Base-by-base conservation (phyloP, 2,888 invertebrate species). In the Machimus atricapillus region DNA sequence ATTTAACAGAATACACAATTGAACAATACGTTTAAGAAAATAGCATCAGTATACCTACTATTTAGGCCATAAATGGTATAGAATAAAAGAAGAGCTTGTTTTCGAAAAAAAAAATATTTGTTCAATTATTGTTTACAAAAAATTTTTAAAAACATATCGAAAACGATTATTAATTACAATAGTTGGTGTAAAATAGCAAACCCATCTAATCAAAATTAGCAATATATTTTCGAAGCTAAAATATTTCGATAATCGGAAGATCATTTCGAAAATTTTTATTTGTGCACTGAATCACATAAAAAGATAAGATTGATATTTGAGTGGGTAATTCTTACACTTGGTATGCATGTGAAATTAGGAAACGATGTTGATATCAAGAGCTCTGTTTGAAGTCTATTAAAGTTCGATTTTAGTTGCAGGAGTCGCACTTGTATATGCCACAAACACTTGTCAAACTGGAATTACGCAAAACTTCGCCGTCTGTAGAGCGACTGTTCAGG, bases 371-470 rank as follows among this genome's bases (percentile, higher is more conserved):
- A 76, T 76, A 76, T 76, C 76, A 19, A 14, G 7, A 34, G 27
- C 34, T 76, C 34, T 76, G 76, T 34, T 76, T 76, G 76, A 52
- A 81, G 81, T 81, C 46, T 81, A 81, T 81, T 81, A 81, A 81
- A 81, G 52, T 81, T 81, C 81, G 81, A 81, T 81, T 52, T 81
- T 81, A 31, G 27, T 81, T 43, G 43, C 23, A 31, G 52, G 56
- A 56, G 23, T 19, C 43, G 19, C 52, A 31, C 52, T 52, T 52
- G 52, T 81, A 40, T 83, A 83, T 66, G 83, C 83, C 83, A 40
- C 83, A 83, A 87, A 83, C 86, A 86, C 87, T 87, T 87, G 88
- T 88, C 88, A 88, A 88, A 88, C 88, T 88, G 46, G 79, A 88
- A 88, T 88, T 88, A 87, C 77, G 88, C 78, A 88, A 88, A 88